A percentile compares a stretch with the other conserved stretches of the same genome.
These are phyloP conservation scores for Spisula solida DNA, from an alignment of 2,888 invertebrate genomes.

Conservation along the genomic window DNA sequence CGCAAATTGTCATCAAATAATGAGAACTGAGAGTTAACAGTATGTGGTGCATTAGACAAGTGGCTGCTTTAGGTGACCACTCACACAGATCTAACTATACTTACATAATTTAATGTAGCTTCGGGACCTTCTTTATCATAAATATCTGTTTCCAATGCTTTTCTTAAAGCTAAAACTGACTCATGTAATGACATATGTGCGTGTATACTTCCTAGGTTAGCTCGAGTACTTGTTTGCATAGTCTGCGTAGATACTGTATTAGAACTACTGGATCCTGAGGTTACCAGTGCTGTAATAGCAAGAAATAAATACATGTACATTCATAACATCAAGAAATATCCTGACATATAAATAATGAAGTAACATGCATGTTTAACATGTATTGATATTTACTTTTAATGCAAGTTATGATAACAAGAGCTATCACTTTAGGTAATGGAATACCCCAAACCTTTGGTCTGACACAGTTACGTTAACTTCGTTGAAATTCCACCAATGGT, in stretches of 20 bases:
- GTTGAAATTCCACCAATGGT: too few relatives aligned
- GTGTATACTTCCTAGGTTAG: constrained; percentile 62
- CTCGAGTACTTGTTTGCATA: constrained; percentile 56
- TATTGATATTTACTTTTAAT: too few relatives aligned
- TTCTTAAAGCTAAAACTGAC: constrained; percentile 72
- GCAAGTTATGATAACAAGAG: too few relatives aligned
- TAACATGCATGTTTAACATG: too few relatives aligned
- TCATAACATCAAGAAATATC: not conserved
- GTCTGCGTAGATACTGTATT: constrained; percentile 49
- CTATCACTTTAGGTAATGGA: too few relatives aligned
- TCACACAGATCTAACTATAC: not conserved
- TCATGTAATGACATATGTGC: constrained; percentile 76
- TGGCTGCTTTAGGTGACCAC: too few relatives aligned
- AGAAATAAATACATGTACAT: not conserved
- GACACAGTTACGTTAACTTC: too few relatives aligned
- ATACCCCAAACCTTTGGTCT: too few relatives aligned
- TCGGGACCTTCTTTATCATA: constrained; percentile 66
- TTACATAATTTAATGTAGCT: constrained; percentile 19
- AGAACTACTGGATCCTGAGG: constrained; percentile 14
- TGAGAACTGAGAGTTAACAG: too few relatives aligned
- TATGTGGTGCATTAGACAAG: too few relatives aligned
- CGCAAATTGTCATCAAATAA: too few relatives aligned
- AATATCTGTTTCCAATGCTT: constrained; percentile 66
- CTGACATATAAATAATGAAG: too few relatives aligned
- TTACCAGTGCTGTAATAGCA: constrained; percentile 22